Conservation (phyloP, 30 jellyfish, hydroid and myxozoan genomes). For the Turritopsis dohrnii region DNA sequence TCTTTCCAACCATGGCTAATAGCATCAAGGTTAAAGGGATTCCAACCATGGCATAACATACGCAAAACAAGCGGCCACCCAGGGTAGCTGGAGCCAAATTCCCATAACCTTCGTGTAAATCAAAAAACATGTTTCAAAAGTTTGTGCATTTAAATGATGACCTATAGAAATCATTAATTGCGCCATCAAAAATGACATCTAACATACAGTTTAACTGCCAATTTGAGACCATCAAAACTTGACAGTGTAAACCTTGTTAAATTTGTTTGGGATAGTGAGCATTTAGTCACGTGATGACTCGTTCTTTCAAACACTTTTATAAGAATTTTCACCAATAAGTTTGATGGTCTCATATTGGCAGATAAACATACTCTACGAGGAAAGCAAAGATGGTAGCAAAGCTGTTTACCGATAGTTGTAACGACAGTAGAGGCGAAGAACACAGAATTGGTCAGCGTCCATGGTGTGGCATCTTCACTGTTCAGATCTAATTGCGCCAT, state of each 20-base stretch:
- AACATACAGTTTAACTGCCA: too few species aligned
- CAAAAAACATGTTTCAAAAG: not conserved
- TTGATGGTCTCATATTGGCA: too few species aligned
- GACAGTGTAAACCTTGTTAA: not conserved
- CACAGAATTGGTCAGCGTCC: slow-evolving; percentile 85
- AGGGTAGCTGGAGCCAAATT: slow-evolving; percentile 83
- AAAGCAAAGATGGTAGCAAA: too few species aligned
- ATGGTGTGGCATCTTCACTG: slow-evolving; percentile 31
- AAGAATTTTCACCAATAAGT: too few species aligned
- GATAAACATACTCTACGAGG: too few species aligned
- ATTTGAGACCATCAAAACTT: too few species aligned
- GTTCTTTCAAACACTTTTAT: too few species aligned
- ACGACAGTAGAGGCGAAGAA: slow-evolving; percentile 94
- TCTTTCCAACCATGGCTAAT: slow-evolving; percentile 81
- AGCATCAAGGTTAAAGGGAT: slow-evolving; percentile 75
- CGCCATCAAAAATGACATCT: too few species aligned
- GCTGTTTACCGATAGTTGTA: slow-evolving; percentile 75
- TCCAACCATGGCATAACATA: slow-evolving; percentile 80
- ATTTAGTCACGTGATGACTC: too few species aligned
- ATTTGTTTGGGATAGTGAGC: too few species aligned
- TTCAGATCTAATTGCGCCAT: slow-evolving; percentile 24
- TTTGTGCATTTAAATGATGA: not conserved
- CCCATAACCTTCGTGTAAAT: slow-evolving; percentile 62
- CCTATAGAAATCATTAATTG: not conserved
- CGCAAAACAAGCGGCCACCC: slow-evolving; percentile 86